These are phyloP conservation scores for Arbacia lixula DNA, from an alignment of 53 echinoderm and acorn worm genomes.

Conservation along the genomic window DNA sequence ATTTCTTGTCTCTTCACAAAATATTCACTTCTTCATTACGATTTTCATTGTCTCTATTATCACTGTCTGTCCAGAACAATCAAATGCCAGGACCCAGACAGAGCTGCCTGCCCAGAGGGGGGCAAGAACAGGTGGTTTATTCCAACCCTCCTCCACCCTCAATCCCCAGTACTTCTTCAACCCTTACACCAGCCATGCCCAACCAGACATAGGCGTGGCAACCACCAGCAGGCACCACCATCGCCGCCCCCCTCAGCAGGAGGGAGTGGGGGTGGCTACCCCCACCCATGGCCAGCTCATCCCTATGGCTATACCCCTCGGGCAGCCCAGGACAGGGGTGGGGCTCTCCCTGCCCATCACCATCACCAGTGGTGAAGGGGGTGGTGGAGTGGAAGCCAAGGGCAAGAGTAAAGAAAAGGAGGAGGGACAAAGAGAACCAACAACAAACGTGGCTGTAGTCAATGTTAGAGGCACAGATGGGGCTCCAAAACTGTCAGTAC, in stretches of 20 bases:
- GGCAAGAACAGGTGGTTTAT: too few species aligned
- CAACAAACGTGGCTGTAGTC: slow-evolving; percentile 65
- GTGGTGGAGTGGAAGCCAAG: slow-evolving; percentile 31
- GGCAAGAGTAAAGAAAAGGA: slow-evolving; percentile 22
- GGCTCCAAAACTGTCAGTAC: not conserved
- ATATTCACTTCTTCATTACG: too few species aligned
- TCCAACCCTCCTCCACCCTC: slow-evolving; percentile 3
- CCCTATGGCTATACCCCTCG: slow-evolving; percentile 89
- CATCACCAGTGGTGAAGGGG: slow-evolving; percentile 60
- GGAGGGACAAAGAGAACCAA: slow-evolving; percentile 17
- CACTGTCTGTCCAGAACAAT: slow-evolving; percentile 54
- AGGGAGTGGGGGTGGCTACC: slow-evolving; percentile 11
- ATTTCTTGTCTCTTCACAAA: too few species aligned
- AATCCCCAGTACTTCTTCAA: slow-evolving; percentile 69
- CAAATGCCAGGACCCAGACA: slow-evolving; percentile 1
- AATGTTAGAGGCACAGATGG: slow-evolving; percentile 30
- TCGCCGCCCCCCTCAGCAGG: slow-evolving; percentile 15
- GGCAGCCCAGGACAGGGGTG: slow-evolving; percentile 68
- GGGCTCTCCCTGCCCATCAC: slow-evolving; percentile 75
- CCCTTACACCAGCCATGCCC: slow-evolving; percentile 35
- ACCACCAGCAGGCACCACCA: not conserved
- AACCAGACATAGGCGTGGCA: not conserved
- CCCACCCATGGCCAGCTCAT: slow-evolving; percentile 78
- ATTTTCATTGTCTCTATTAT: too few species aligned
- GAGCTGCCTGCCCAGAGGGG: not conserved